A percentile compares a stretch with the other conserved stretches of the same genome.
Evolutionary conservation across 2,888 invertebrate species (phyloP).

Genomic region (Chaitophorus viminalis): DNA sequence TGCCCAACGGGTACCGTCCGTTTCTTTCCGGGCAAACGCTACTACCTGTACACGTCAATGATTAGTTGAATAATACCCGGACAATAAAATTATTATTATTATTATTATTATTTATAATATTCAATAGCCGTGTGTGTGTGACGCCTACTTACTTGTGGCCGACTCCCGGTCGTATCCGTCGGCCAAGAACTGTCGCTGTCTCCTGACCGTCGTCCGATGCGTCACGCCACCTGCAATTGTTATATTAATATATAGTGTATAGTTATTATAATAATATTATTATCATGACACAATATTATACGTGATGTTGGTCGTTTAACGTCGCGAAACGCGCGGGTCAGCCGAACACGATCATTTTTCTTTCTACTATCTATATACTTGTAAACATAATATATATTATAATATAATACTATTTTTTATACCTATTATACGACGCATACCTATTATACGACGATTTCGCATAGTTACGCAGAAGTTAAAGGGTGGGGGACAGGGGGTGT

Average conservation of each 20-base stretch:
- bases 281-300: too few species aligned
- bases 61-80: background rate
- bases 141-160: slow-evolving; percentile 40
- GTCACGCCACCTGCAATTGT: slow-evolving; percentile 42
- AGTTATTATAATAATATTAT: background rate
- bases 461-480: too few species aligned
- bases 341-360: background rate
- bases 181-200: slow-evolving; percentile 26
- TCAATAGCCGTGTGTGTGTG: background rate
- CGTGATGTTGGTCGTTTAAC: background rate
- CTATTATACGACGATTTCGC: background rate
- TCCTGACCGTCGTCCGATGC: slow-evolving; percentile 31
- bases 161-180: slow-evolving; percentile 18
- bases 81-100: background rate
- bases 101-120: background rate
- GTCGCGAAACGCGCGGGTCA: background rate
- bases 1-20: slow-evolving; percentile 74
- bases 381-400: background rate
- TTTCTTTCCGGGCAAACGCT: slow-evolving; percentile 74
- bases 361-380: background rate
- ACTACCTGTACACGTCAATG: slow-evolving; percentile 40
- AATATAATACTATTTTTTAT: too few species aligned
- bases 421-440: background rate
- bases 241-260: too few species aligned
- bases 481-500: background rate